Percentiles rank a stretch among this genome's conserved stretches.
Conservation (phyloP, 1,140 invertebrate genomes). For the Brachionus calyciflorus region DNA sequence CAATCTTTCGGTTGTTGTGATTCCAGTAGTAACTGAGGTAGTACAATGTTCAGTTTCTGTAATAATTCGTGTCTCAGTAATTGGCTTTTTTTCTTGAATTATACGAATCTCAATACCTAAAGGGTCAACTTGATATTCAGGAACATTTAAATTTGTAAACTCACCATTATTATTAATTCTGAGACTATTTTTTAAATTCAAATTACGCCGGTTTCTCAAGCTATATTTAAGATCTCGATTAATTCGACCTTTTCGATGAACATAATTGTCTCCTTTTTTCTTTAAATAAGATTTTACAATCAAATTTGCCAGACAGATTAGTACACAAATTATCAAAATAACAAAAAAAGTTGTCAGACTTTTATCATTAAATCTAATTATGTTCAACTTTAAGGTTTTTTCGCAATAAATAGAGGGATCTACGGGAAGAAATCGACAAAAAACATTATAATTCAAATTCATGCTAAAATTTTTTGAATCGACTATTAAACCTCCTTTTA, state of each 20-base stretch:
- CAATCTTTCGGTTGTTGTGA: not conserved
- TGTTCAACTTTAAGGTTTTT: not conserved
- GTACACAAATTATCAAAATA: not conserved
- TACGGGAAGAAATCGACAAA: not conserved
- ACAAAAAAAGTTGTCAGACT: not conserved
- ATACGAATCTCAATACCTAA: not conserved
- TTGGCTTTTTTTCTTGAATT: not conserved
- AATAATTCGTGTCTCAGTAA: not conserved
- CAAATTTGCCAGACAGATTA: conserved; percentile 5
- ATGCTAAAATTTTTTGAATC: not conserved
- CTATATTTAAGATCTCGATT: too few species aligned
- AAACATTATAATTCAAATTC: not conserved
- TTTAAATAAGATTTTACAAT: not conserved
- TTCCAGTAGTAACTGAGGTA: not conserved
- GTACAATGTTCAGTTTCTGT: not conserved
- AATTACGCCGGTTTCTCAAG: too few species aligned
- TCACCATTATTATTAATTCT: too few species aligned
- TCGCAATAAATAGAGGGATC: conserved; percentile 20
- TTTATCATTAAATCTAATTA: not conserved
- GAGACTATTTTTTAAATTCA: too few species aligned
- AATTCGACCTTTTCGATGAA: not conserved
- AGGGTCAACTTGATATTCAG: too few species aligned
- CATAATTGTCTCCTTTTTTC: not conserved
- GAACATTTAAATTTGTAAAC: not conserved
- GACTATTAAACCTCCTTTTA: conserved; percentile 15